phyloP scores from a whole-genome alignment of 2,113 vertebrate genomes.

The Ageneiosus marmoratus region DNA sequence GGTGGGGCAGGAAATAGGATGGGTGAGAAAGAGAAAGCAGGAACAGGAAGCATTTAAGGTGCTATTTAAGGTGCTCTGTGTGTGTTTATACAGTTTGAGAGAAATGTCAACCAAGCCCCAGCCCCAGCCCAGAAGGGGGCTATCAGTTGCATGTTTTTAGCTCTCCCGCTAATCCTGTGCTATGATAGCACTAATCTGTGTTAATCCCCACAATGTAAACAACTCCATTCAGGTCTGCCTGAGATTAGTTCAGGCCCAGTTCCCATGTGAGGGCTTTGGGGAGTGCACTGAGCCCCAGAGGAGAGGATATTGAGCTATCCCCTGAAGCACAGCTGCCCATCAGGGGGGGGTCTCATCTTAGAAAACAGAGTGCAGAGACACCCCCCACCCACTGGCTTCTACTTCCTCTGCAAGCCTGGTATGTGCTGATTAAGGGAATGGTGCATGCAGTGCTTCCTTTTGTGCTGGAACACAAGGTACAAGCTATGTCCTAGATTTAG shows the following conservation, averaged over 20 bases:
- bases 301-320: conserved; percentile 67
- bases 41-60: conserved; percentile 8
- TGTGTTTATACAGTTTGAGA: conserved; percentile 29
- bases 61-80: conserved; percentile 10
- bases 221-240: conserved; percentile 77
- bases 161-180: conserved; percentile 77
- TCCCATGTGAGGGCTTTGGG: conserved; percentile 71
- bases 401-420: conserved; percentile 24
- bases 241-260: conserved; percentile 87
- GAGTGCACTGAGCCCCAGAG: conserved; percentile 71
- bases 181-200: conserved; percentile 83
- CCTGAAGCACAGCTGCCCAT: conserved; percentile 51
- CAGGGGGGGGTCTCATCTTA: conserved; percentile 47
- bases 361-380: conserved; percentile 46
- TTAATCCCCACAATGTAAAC: conserved; percentile 88
- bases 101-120: conserved; percentile 33
- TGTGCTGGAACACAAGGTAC: background rate
- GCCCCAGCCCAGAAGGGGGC: conserved; percentile 14
- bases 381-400: conserved; percentile 27
- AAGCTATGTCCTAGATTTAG: background rate
- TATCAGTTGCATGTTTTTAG: conserved; percentile 51
- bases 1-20: background rate
- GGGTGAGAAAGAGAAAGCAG: conserved; percentile 25
- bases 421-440: conserved; percentile 7
- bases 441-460: background rate